Percentiles rank a stretch among this genome's conserved stretches.
Evolutionary conservation across 2,888 invertebrate genomes (phyloP).

Genomic region (Nemapogon koenigi): DNA sequence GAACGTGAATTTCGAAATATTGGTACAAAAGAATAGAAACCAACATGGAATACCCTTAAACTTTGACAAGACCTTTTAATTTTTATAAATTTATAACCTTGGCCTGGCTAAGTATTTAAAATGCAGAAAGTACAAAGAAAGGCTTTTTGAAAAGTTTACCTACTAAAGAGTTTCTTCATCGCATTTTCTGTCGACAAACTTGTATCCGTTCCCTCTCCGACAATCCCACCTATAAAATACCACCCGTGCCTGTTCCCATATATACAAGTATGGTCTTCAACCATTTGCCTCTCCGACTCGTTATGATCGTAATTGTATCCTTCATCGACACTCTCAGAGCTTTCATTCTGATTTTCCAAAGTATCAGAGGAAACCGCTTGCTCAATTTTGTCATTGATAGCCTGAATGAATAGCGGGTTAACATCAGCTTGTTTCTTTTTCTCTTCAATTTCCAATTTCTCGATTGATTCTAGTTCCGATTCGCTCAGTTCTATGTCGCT

Average conservation of each 20-base stretch:
- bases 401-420: slow-evolving; percentile 43
- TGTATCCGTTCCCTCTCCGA: slow-evolving; percentile 71
- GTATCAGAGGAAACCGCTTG: background rate
- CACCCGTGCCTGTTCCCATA: slow-evolving; percentile 78
- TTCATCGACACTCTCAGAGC: slow-evolving; percentile 31
- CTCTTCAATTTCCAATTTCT: slow-evolving; percentile 54
- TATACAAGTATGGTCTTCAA: slow-evolving; percentile 67
- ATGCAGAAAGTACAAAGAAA: slow-evolving; percentile 8
- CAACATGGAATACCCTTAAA: too few species aligned
- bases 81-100: too few species aligned
- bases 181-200: slow-evolving; percentile 73
- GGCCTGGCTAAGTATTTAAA: background rate
- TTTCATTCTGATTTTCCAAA: slow-evolving; percentile 29
- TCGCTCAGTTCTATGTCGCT: slow-evolving; percentile 71
- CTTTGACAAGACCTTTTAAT: background rate
- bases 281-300: slow-evolving; percentile 64
- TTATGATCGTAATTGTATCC: slow-evolving; percentile 49
- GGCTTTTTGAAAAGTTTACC: slow-evolving; percentile 62
- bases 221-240: slow-evolving; percentile 84
- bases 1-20: too few species aligned
- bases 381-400: slow-evolving; percentile 2
- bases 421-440: slow-evolving; percentile 47
- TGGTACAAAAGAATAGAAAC: too few species aligned
- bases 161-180: slow-evolving; percentile 80
- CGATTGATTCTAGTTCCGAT: slow-evolving; percentile 67